phyloP scores from a whole-genome alignment of 1,140 invertebrate species.

The Trichogramma pretiosum region DNA sequence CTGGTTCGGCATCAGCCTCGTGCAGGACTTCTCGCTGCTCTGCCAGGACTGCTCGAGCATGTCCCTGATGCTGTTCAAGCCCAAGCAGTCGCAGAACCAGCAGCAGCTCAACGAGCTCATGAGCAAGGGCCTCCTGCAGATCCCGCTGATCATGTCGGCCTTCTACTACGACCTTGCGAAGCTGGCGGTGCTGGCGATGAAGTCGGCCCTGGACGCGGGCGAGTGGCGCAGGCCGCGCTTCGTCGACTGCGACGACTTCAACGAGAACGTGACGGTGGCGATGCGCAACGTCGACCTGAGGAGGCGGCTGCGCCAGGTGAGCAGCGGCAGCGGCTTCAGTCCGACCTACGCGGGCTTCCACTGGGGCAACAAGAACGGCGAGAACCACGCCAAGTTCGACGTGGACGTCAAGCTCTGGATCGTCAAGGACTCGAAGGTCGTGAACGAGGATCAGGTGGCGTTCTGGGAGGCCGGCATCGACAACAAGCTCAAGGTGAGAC shows the following conservation, averaged over 20 bases:
- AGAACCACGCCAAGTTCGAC: conserved; percentile 28
- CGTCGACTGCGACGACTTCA: conserved; percentile 67
- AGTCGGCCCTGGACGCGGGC: conserved; percentile 55
- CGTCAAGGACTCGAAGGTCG: conserved; percentile 27
- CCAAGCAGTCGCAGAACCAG: conserved; percentile 18
- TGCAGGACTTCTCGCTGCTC: conserved; percentile 36
- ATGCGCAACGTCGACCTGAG: conserved; percentile 53
- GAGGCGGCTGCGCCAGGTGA: conserved; percentile 45
- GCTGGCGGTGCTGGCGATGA: conserved; percentile 63
- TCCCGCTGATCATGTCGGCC: conserved; percentile 49
- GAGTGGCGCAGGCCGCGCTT: conserved; percentile 60
- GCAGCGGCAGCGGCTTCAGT: conserved; percentile 19
- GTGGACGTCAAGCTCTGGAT: conserved; percentile 29
- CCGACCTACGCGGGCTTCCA: conserved; percentile 32
- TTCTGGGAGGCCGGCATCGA: conserved; percentile 33
- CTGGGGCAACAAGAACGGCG: conserved; percentile 35
- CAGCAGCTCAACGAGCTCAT: conserved; percentile 52
- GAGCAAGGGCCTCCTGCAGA: conserved; percentile 19
- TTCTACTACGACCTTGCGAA: conserved; percentile 80
- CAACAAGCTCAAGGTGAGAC: conserved; percentile 25
- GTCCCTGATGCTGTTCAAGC: conserved; percentile 31
- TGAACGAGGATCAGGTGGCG: conserved; percentile 22
- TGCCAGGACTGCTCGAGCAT: conserved; percentile 33
- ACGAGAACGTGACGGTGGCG: conserved; percentile 53
- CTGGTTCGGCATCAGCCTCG: conserved; percentile 52